Evolutionary conservation across 1,140 invertebrate species (phyloP), one percentile per base, ranked within the genome.

Genomic region (Calephelis virginiensis): DNA sequence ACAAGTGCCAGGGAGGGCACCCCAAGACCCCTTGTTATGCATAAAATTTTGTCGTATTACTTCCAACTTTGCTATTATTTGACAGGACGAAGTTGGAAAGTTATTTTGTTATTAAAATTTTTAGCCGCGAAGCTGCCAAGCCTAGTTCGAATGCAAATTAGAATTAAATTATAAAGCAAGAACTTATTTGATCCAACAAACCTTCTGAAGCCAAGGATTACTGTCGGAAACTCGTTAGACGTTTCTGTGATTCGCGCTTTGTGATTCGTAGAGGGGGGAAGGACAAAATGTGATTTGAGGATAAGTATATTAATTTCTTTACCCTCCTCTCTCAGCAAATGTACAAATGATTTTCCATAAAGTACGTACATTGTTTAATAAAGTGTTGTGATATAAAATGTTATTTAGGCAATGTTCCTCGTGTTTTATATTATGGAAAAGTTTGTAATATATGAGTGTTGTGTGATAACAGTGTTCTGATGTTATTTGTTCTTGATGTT

Each of bases 91-190:
- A 90, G 83, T 86, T 90, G 73, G 75, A 73, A 86, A 90, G 87
- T 90, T 90, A 90, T 90, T 90, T 85, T 86, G 87, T 88, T 90
- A 90, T 90, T 90, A 90, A 90, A 87, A 90, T 90, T 87, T 87
- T 84, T 83, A 84, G 82, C 78, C 75, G 76, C 74, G 73, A 69
- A 70, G 74, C 70, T 69, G 78, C 70, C 78, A 73, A 68, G 68
- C 66, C 80, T 82, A 83, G 80, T 86, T 84, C 79, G 77, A 81
- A 83, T 89, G 84, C 86, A 83, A 87, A 86, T 87, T 75, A 72
- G 78, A 83, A 78, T 85, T 84, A 83, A 87, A 85, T 89, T 87
- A 85, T 83, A 81, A 89, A 81, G 81, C 81, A 73, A 80, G 80
- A 86, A 86, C 76, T 89, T 86, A 86, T 85, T 86, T 87, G 80